These are phyloP conservation scores for Porphyrio hochstetteri DNA, from an alignment of 2,113 vertebrate genomes.

Conservation along the genomic window DNA sequence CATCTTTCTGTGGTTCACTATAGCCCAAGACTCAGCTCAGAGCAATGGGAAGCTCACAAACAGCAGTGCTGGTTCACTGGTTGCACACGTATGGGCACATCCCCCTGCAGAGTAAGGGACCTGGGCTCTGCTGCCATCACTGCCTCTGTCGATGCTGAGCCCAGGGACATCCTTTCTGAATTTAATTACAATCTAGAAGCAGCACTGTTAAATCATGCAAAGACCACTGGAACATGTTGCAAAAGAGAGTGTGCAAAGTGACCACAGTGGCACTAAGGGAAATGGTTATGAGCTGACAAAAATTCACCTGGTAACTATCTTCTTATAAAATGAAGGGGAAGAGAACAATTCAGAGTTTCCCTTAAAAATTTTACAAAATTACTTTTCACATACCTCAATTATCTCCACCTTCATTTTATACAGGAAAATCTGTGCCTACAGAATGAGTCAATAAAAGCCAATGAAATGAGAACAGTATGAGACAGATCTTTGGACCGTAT, in stretches of 20 bases:
- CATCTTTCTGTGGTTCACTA: not conserved
- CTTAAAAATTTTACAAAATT: not conserved
- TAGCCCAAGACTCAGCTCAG: not conserved
- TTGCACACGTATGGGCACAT: not conserved
- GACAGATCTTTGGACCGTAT: not conserved
- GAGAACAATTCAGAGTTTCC: not conserved
- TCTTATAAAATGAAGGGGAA: not conserved
- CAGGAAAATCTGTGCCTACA: not conserved
- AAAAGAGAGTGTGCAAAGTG: not conserved
- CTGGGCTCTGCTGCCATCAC: not conserved
- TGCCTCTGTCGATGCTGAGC: not conserved
- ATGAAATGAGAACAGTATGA: not conserved
- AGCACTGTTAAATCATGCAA: not conserved
- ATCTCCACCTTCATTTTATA: not conserved
- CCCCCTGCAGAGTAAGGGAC: not conserved
- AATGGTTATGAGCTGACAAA: not conserved
- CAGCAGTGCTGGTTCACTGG: not conserved
- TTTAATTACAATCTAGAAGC: not conserved
- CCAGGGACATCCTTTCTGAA: accelerated
- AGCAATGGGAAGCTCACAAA: not conserved
- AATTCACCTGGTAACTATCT: not conserved
- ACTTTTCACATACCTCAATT: not conserved
- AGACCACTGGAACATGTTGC: not conserved
- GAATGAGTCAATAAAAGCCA: not conserved
- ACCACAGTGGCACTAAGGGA: not conserved